Conservation (phyloP, 1,140 invertebrate species). For the Drosophila funebris region DNA sequence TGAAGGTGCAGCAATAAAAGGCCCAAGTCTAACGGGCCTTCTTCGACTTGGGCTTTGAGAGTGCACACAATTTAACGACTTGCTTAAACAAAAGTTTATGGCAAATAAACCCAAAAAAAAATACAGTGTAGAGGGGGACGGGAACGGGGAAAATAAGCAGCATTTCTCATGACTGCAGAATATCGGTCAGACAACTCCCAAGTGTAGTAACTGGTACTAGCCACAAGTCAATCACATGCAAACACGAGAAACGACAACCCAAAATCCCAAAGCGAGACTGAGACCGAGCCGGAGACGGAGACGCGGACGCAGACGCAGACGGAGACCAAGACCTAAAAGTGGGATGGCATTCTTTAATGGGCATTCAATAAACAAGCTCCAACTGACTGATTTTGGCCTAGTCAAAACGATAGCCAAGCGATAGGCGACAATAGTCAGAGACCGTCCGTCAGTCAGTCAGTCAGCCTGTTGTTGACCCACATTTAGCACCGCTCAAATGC, state of each 20-base stretch:
- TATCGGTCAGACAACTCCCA: conserved; percentile 67
- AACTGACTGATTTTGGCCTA: conserved; percentile 73
- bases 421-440: conserved; percentile 56
- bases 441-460: neutral
- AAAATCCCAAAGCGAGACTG: neutral
- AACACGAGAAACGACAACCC: conserved; percentile 20
- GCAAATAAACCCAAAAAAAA: conserved; percentile 71
- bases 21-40: conserved; percentile 36
- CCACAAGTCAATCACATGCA: conserved; percentile 50
- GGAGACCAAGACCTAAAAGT: conserved; percentile 17
- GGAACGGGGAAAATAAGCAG: conserved; percentile 6
- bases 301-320: too few relatives aligned
- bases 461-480: conserved; percentile 67
- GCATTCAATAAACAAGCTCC: conserved; percentile 70
- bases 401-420: conserved; percentile 60
- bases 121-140: neutral
- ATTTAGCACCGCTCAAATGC: conserved; percentile 49
- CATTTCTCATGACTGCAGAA: conserved; percentile 51
- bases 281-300: neutral
- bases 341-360: conserved; percentile 71
- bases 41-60: neutral
- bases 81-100: conserved; percentile 67
- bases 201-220: conserved; percentile 34
- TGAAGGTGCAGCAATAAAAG: conserved; percentile 47
- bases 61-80: conserved; percentile 74